Evolutionary conservation across 2,888 invertebrate species (phyloP).

Genomic region (Melipona bicolor): DNA sequence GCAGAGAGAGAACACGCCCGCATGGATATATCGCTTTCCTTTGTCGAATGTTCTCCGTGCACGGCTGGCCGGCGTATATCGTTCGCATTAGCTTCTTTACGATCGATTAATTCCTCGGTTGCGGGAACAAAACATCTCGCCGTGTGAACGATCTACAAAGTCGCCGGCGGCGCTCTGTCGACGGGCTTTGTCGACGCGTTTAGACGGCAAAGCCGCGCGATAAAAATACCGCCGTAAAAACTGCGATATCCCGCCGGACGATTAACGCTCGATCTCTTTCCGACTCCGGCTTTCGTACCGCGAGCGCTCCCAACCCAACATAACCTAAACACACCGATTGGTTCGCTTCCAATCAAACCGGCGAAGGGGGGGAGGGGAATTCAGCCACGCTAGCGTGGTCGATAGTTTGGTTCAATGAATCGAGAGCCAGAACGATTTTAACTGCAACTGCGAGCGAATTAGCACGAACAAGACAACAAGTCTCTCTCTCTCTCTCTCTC

Average conservation of each 20-base stretch:
- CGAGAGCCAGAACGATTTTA: background rate
- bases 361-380: background rate
- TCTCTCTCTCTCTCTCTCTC: too few relatives aligned
- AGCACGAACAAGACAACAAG: background rate
- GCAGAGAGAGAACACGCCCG: slow-evolving; percentile 61
- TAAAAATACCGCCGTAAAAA: slow-evolving; percentile 55
- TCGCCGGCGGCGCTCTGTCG: slow-evolving; percentile 51
- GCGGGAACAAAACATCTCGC: slow-evolving; percentile 61
- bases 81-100: slow-evolving; percentile 66
- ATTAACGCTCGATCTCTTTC: slow-evolving; percentile 10
- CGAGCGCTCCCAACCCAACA: background rate
- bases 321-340: too few relatives aligned
- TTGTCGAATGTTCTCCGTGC: slow-evolving; percentile 63
- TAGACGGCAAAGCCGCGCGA: slow-evolving; percentile 41
- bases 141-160: slow-evolving; percentile 63
- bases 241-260: slow-evolving; percentile 18
- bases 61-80: slow-evolving; percentile 60
- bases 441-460: background rate
- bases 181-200: slow-evolving; percentile 54
- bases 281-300: background rate
- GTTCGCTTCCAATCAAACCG: background rate
- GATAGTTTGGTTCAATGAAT: slow-evolving; percentile 10
- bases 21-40: slow-evolving; percentile 59
- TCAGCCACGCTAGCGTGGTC: background rate
- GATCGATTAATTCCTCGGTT: slow-evolving; percentile 68